These are phyloP conservation scores for Limnothrissa miodon DNA, from an alignment of 2,113 vertebrate species.

Conservation along the genomic window DNA sequence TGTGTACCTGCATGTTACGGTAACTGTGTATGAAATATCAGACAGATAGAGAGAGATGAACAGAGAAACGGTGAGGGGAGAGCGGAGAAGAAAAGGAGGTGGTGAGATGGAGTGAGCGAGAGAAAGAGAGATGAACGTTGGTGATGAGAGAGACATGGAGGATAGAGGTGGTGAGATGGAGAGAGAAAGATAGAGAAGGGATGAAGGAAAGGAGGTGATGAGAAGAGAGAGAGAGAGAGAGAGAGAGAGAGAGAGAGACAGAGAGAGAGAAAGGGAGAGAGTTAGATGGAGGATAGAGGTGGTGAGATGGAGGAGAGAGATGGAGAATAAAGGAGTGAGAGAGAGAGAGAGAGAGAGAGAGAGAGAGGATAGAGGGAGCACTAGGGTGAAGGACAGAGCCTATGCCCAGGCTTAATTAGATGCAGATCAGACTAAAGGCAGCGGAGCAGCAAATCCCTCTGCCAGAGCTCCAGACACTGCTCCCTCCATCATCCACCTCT, in stretches of 20 bases:
- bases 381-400: constrained; percentile 94
- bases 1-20: neutral
- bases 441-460: constrained; percentile 94
- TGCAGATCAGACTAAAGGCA: constrained; percentile 97
- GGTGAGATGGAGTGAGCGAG: no score
- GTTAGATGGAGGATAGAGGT: neutral
- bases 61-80: no score
- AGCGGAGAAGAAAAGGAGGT: no score
- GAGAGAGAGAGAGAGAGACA: no score
- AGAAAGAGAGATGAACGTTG: no score
- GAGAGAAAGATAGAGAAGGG: no score
- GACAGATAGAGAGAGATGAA: no score
- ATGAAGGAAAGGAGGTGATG: no score
- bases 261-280: neutral
- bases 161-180: no score
- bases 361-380: constrained; percentile 61
- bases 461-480: constrained; percentile 69
- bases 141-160: no score
- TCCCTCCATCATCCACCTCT: constrained; percentile 33
- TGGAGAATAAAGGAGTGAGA: neutral
- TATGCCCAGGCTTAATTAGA: constrained; percentile 84
- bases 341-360: neutral
- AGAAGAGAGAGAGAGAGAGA: no score
- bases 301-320: neutral
- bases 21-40: no score